Conservation (phyloP, 1,140 invertebrate species). For the Drosophila arawakana region DNA sequence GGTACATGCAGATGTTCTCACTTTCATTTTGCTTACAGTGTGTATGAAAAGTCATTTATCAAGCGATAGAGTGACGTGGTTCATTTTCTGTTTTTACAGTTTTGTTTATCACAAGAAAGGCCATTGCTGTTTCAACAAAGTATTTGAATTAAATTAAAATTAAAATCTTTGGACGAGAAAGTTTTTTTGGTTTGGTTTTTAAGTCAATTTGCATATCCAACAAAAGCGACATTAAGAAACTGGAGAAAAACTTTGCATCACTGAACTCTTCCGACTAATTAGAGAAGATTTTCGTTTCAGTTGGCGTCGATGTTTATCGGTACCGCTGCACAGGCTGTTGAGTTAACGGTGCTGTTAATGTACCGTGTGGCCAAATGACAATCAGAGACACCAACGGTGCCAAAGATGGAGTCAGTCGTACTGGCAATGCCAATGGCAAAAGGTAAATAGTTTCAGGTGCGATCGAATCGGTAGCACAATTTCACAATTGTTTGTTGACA, state of each 20-base stretch:
- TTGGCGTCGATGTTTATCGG: conserved; percentile 48
- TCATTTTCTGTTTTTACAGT: conserved; percentile 57
- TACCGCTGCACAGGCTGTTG: conserved; percentile 36
- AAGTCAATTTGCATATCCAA: conserved; percentile 70
- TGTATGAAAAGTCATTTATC: conserved; percentile 63
- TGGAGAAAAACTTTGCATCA: conserved; percentile 58
- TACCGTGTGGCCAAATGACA: conserved; percentile 55
- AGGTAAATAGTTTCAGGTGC: conserved; percentile 51
- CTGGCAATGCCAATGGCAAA: background rate
- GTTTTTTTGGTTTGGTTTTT: conserved; percentile 58
- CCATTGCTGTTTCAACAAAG: conserved; percentile 62
- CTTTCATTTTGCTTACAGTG: conserved; percentile 71
- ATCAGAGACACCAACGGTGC: background rate
- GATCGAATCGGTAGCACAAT: conserved; percentile 72
- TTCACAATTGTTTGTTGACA: conserved; percentile 74
- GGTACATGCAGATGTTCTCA: conserved; percentile 57
- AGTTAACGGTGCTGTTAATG: conserved; percentile 64
- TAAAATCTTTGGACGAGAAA: conserved; percentile 73
- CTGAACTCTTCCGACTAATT: conserved; percentile 59
- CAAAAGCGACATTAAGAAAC: conserved; percentile 63
- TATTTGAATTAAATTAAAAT: conserved; percentile 77
- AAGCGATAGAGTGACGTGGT: conserved; percentile 20
- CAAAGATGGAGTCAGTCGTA: background rate
- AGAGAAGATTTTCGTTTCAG: conserved; percentile 63
- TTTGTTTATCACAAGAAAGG: conserved; percentile 67